Conservation (phyloP, 2,797 vertebrate species). For the Siniperca undulata region DNA sequence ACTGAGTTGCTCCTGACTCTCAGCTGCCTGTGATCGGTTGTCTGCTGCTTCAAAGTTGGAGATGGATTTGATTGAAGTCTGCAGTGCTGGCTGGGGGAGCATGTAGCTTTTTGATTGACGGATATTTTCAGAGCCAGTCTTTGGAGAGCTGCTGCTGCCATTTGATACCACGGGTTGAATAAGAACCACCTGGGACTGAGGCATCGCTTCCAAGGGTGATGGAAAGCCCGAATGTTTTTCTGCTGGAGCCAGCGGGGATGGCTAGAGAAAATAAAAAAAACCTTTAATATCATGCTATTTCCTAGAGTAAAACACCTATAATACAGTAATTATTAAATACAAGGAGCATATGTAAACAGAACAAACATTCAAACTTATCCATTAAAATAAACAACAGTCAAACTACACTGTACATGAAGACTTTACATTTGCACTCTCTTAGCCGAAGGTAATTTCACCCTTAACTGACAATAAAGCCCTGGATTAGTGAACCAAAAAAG, state of each 20-base stretch:
- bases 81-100: slow-evolving; percentile 67
- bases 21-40: slow-evolving; percentile 31
- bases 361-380: neutral
- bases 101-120: slow-evolving; percentile 85
- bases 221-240: slow-evolving; percentile 89
- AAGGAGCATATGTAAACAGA: neutral
- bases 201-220: slow-evolving; percentile 89
- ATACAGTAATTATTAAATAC: neutral
- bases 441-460: neutral
- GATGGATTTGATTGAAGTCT: slow-evolving; percentile 37
- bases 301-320: neutral
- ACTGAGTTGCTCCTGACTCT: slow-evolving; percentile 45
- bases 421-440: neutral
- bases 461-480: slow-evolving; percentile 3
- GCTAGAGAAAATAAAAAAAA: slow-evolving; percentile 52
- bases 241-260: slow-evolving; percentile 77
- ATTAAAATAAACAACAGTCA: neutral
- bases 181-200: slow-evolving; percentile 90
- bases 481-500: neutral
- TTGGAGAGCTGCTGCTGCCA: slow-evolving; percentile 74
- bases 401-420: neutral
- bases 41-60: slow-evolving; percentile 47
- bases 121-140: slow-evolving; percentile 79
- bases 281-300: slow-evolving; percentile 2
- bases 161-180: slow-evolving; percentile 88